Evolutionary conservation across 64 coral and sea anemone species (phyloP).

Genomic region (Exaiptasia diaphana): DNA sequence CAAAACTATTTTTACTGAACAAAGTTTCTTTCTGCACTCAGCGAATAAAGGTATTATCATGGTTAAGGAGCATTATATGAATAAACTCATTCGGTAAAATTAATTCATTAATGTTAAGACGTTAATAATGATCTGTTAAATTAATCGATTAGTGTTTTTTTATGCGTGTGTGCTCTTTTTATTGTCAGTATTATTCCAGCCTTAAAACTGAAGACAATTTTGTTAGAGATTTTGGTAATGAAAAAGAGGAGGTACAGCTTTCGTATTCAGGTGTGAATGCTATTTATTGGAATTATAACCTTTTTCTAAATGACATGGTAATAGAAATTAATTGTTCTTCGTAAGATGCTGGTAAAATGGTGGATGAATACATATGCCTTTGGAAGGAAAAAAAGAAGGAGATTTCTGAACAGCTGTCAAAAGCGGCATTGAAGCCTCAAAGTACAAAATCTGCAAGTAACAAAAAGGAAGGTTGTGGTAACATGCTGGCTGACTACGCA

Average conservation of each 20-base stretch:
- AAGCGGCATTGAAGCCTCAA: background rate
- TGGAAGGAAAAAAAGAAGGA: background rate
- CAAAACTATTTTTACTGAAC: background rate
- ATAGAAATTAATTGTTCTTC: background rate
- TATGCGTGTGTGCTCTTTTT: background rate
- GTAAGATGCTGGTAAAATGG: background rate
- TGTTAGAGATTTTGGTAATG: slow-evolving; percentile 34
- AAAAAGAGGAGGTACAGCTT: slow-evolving; percentile 17
- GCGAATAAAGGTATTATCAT: background rate
- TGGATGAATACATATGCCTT: background rate
- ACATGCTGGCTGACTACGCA: background rate
- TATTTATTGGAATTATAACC: background rate
- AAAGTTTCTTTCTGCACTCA: slow-evolving; percentile 1
- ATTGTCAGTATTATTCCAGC: background rate
- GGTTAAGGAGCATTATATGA: too few relatives aligned
- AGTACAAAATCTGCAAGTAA: background rate
- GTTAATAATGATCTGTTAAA: too few relatives aligned
- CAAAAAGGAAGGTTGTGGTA: background rate
- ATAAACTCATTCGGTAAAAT: too few relatives aligned
- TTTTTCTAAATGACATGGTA: background rate
- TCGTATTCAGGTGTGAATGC: slow-evolving; percentile 20
- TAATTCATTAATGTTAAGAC: too few relatives aligned
- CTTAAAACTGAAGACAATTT: slow-evolving; percentile 8
- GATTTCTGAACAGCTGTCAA: background rate
- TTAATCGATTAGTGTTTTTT: too few relatives aligned